Evolutionary conservation across 2,797 vertebrate genomes (phyloP), one percentile per base, ranked within the genome.

Genomic region (Tachyglossus aculeatus): DNA sequence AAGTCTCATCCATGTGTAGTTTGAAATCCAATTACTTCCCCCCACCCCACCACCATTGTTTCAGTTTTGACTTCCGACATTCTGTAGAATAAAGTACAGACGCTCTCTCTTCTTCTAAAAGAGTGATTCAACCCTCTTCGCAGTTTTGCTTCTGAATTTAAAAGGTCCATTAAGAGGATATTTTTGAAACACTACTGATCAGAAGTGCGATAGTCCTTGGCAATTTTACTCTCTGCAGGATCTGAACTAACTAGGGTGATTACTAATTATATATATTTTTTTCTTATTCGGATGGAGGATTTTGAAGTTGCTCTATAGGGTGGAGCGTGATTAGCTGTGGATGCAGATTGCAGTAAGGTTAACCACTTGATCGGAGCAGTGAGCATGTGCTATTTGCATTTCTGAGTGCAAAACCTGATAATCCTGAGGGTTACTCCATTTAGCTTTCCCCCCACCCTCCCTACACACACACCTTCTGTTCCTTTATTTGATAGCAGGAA

Each of bases 251-350:
- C 48, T 37, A 52, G 72, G 51, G 29, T 71, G 73, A 76, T 73
- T 60, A 62, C 29, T 72, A 54, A 64, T 56, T 65, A 45, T 16
- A 45, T 16, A 2, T 73, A 62, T 77, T 38, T 82, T 71, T 78
- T 29, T 13, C 22, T 75, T 80, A 62, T 81, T 78, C 54, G 75
- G 67, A 58, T 52, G 39, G 39, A 38, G 67, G 34, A 37, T 54
- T 38, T 22, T 53, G 38, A 70, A 63, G 52, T 55, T 50, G 31
- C n/a, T 73, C 16, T 18, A 27, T 74, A 58, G 14, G 37, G 24
- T 41, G 71, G 54, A 47, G 33, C 72, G 27, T 40, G 57, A 59
- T 67, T 39, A 44, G 41, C 13, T 21, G 33, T 34, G 41, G 41
- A 9, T 14, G 8, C 33, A 27, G 14, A 34, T 55, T 33, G 36